These are phyloP conservation scores for Corbicula japonica DNA, from an alignment of 2,888 invertebrate genomes.

Conservation along the genomic window DNA sequence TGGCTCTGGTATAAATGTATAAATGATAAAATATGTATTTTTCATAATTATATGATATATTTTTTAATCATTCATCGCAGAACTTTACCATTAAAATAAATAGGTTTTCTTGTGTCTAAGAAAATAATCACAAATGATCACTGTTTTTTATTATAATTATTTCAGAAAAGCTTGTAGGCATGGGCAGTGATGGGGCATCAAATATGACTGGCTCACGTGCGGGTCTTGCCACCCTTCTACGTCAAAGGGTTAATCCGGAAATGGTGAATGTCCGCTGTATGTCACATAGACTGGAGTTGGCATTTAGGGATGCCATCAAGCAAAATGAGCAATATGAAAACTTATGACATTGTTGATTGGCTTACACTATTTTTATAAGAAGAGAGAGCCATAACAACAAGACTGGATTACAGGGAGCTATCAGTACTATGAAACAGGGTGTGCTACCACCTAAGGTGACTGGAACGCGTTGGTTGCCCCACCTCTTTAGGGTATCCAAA, in stretches of 20 bases:
- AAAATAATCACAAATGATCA: neutral
- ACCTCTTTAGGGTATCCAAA: constrained; percentile 39
- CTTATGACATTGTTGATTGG: constrained; percentile 54
- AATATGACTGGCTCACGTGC: constrained; percentile 44
- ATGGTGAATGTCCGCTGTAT: constrained; percentile 42
- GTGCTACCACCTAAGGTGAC: constrained; percentile 42
- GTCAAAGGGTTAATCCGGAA: constrained; percentile 32
- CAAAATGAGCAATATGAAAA: constrained; percentile 34
- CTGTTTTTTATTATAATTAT: neutral
- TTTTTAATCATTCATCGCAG: too few species aligned
- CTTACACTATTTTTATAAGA: constrained; percentile 48
- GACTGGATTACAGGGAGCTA: constrained; percentile 12
- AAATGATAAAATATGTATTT: too few species aligned
- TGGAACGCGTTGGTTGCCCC: constrained; percentile 50
- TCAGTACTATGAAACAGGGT: neutral
- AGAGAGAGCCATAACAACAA: constrained; percentile 45
- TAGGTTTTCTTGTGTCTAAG: too few species aligned
- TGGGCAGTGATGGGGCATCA: constrained; percentile 57
- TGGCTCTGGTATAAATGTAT: neutral
- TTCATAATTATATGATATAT: too few species aligned
- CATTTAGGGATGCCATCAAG: constrained; percentile 41
- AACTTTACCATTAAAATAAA: too few species aligned
- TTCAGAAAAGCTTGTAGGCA: constrained; percentile 28
- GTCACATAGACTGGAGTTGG: constrained; percentile 44
- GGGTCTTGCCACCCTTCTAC: constrained; percentile 34